phyloP scores from a whole-genome alignment of 2,113 vertebrate genomes.

The Rostratula benghalensis region DNA sequence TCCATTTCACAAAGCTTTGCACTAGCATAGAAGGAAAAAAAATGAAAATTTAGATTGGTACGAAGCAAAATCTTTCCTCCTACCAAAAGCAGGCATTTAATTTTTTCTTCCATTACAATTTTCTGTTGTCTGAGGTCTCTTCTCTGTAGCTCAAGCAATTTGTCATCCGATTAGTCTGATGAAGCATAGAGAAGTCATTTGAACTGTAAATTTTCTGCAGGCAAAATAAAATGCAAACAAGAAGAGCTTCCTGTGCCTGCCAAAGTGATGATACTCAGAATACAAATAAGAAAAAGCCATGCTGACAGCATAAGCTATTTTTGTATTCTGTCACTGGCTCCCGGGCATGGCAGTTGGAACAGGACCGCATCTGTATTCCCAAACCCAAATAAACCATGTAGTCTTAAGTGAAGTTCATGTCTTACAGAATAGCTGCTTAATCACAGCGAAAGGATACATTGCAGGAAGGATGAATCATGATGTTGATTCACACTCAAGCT shows the following conservation, averaged over 20 bases:
- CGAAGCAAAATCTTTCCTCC: background rate
- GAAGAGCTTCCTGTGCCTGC: constrained; percentile 79
- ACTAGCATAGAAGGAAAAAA: background rate
- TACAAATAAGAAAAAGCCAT: constrained; percentile 82
- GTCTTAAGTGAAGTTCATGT: constrained; percentile 56
- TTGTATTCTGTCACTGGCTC: constrained; percentile 70
- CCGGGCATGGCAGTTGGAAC: constrained; percentile 64
- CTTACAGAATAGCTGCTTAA: constrained; percentile 47
- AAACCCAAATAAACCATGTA: constrained; percentile 56
- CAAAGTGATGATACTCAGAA: constrained; percentile 81
- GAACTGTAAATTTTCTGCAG: constrained; percentile 79
- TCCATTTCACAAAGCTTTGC: background rate
- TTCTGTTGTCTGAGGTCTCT: constrained; percentile 68
- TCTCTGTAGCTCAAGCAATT: constrained; percentile 76
- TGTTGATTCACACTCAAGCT: constrained; percentile 34
- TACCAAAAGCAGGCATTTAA: constrained; percentile 13
- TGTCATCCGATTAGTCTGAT: constrained; percentile 77
- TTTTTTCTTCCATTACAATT: constrained; percentile 48
- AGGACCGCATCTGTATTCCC: constrained; percentile 75
- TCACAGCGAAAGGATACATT: constrained; percentile 25
- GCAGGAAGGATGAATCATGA: constrained; percentile 12
- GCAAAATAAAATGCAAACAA: constrained; percentile 79
- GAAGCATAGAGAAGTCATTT: constrained; percentile 76
- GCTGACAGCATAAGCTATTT: constrained; percentile 84
- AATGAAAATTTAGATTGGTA: background rate